Percentiles rank a stretch among this genome's conserved stretches.
These are phyloP conservation scores for Sturmia bella DNA, from an alignment of 2,888 invertebrate genomes.

Conservation along the genomic window DNA sequence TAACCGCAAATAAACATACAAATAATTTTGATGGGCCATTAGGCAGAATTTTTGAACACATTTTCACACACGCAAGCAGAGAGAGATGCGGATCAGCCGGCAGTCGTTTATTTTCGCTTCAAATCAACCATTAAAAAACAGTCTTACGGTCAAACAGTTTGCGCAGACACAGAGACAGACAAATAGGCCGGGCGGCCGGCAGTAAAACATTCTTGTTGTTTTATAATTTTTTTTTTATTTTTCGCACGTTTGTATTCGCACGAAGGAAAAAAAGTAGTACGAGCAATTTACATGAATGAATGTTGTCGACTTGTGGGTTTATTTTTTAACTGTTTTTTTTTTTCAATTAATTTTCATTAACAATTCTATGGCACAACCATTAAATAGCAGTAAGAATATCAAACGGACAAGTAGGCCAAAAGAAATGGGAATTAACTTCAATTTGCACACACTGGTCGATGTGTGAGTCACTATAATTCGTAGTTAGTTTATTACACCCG, in stretches of 20 bases:
- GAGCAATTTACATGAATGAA: slow-evolving; percentile 4
- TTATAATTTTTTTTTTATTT: slow-evolving; percentile 37
- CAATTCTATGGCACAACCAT: slow-evolving; percentile 14
- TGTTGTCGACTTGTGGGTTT: slow-evolving; percentile 3
- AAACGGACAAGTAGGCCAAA: background rate
- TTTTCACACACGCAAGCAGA: background rate
- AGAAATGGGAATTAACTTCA: background rate
- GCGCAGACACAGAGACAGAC: slow-evolving; percentile 22
- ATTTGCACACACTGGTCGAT: too few relatives aligned
- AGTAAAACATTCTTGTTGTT: slow-evolving; percentile 5
- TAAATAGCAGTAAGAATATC: too few relatives aligned
- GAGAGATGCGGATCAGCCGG: slow-evolving; percentile 29
- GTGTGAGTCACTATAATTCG: too few relatives aligned
- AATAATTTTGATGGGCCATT: slow-evolving; percentile 42
- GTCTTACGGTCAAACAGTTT: background rate
- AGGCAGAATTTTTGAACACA: slow-evolving; percentile 29
- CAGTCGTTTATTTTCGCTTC: slow-evolving; percentile 6
- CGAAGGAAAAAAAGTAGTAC: background rate
- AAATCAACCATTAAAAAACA: slow-evolving; percentile 1
- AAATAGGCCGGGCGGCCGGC: slow-evolving; percentile 9
- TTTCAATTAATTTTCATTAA: background rate
- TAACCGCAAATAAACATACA: slow-evolving; percentile 25
- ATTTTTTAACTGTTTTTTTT: slow-evolving; percentile 17
- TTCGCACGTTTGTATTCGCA: slow-evolving; percentile 39
- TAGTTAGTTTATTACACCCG: too few relatives aligned